Evolutionary conservation across 1,140 invertebrate species (phyloP), one percentile per base, ranked within the genome.

Genomic region (Dendrolimus punctatus): DNA sequence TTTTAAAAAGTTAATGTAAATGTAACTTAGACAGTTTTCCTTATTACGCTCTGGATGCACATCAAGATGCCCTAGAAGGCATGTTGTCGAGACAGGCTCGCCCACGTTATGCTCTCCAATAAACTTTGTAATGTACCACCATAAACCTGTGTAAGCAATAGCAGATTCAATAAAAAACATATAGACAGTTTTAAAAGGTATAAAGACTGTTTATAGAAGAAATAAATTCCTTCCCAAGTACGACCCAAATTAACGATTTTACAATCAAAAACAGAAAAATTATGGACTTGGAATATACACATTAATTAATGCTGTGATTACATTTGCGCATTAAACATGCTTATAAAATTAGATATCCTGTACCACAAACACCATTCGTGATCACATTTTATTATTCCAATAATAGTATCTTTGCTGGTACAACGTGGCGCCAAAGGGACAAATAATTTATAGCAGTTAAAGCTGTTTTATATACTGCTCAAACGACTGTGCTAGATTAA

Each of bases 31-130:
- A 49, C 53, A 61, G 59, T 76, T 78, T 78, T 78, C 76, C 72
- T 81, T 70, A 58, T 70, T 23, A 23, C 23, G 58, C 44, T 65
- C 59, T 71, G 71, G 73, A 74, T 76, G 64, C 66, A 65, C 65
- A 64, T 60, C 77, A 76, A 78, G 70, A 73, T 83, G 72, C 80
- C 80, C 68, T 84, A 84, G 52, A 84, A 75, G 79, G 80, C 66
- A 66, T 59, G 70, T 71, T 49, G 76, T 66, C 67, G 59, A 66
- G 66, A 66, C 56, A 46, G 61, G 62, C 10, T 62, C 71, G 66
- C 76, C 78, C 73, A 80, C 76, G 65, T 66, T 69, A 61, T 57
- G 43, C 60, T 62, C 58, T 46, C 45, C 53, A 48, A 8, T 48
- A 38, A 8, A 48, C 9, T 48, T n/a, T 38, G 6, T 8, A 38